Evolutionary conservation across 2,797 vertebrate genomes (phyloP).

Genomic region (Alca torda): DNA sequence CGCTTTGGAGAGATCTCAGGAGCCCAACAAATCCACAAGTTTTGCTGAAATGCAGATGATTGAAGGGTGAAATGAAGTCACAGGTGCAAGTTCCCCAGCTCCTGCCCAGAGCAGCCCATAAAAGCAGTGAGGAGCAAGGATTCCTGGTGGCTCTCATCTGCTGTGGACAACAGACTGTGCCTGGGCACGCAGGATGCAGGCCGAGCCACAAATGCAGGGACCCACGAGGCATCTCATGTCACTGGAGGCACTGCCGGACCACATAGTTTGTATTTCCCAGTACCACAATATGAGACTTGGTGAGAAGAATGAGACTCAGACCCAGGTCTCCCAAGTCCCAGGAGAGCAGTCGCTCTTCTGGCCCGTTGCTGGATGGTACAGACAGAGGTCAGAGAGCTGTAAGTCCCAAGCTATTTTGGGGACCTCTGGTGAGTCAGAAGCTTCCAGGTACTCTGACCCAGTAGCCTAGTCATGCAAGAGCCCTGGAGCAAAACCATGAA

Average conservation of each 20-base stretch:
- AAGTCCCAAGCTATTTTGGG: not conserved
- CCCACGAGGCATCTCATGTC: not conserved
- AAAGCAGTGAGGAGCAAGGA: not conserved
- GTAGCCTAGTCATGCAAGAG: not conserved
- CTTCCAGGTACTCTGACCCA: not conserved
- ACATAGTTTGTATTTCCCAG: not conserved
- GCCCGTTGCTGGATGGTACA: not conserved
- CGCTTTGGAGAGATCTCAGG: not conserved
- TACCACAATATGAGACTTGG: rapidly evolving
- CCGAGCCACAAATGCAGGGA: not conserved
- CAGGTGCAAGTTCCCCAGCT: not conserved
- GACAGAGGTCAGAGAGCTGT: not conserved
- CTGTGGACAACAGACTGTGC: not conserved
- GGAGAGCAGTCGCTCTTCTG: not conserved
- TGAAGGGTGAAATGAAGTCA: not conserved
- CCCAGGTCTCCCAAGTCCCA: not conserved
- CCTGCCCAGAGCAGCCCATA: not conserved
- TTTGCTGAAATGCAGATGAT: not conserved
- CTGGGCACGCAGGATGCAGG: not conserved
- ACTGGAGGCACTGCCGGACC: not conserved
- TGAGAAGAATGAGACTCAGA: not conserved
- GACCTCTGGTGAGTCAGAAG: not conserved
- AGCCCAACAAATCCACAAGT: not conserved
- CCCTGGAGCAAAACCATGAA: not conserved
- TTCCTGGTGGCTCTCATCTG: not conserved